phyloP scores from a whole-genome alignment of 2,888 invertebrate genomes.

The Augochlorella aurata region DNA sequence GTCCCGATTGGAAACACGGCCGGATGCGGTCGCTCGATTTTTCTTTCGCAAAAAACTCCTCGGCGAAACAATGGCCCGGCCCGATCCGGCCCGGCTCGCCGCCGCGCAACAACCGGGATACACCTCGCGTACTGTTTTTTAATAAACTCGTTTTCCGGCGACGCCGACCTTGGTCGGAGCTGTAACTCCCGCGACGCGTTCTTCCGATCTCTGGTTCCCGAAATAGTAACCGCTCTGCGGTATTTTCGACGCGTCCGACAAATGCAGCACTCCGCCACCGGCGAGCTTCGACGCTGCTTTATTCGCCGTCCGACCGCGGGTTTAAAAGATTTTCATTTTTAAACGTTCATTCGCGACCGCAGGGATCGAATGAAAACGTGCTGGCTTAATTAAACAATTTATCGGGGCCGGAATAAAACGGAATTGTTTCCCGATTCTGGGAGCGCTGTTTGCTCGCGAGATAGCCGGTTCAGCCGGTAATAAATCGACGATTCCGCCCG shows the following conservation, averaged over 20 bases:
- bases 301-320: neutral
- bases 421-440: neutral
- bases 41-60: neutral
- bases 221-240: neutral
- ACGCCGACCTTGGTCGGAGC: neutral
- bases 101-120: neutral
- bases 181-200: neutral
- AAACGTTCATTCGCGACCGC: neutral
- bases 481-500: neutral
- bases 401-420: neutral
- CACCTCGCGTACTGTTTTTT: neutral
- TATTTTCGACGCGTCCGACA: neutral
- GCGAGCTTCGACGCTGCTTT: neutral
- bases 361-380: neutral
- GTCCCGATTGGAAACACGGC: neutral
- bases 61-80: neutral
- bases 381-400: neutral
- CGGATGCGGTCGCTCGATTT: slow-evolving; percentile 1
- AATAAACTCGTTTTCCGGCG: neutral
- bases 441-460: no score
- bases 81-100: no score
- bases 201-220: neutral
- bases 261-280: neutral
- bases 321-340: neutral
- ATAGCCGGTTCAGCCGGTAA: no score